A percentile compares a stretch with the other conserved stretches of the same genome.
Conservation (phyloP, 2,888 invertebrate genomes). For the Cetonia aurata region DNA sequence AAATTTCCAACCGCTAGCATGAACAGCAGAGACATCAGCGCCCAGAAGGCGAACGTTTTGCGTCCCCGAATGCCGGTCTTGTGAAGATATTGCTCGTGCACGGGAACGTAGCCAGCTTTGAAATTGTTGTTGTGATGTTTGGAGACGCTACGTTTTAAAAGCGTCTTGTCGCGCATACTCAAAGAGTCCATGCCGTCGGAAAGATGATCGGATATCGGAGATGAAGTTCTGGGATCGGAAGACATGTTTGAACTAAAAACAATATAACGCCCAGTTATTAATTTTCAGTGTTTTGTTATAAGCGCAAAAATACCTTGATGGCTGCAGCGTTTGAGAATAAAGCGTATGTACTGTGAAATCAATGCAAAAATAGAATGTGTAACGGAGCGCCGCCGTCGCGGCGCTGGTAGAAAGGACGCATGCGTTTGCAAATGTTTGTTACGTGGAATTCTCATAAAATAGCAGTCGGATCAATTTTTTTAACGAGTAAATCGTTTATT, state of each 20-base stretch:
- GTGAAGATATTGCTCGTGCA: conserved; percentile 59
- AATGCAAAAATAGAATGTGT: conserved; percentile 22
- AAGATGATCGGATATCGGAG: conserved; percentile 61
- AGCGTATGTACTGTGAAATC: conserved; percentile 5
- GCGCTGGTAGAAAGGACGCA: conserved; percentile 6
- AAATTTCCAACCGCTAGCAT: conserved; percentile 84
- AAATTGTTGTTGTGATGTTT: conserved; percentile 61
- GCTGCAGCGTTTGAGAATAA: background rate
- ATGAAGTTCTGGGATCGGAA: conserved; percentile 55
- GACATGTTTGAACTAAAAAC: conserved; percentile 36
- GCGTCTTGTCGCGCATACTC: conserved; percentile 59
- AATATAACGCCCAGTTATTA: background rate
- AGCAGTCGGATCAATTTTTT: too few relatives aligned
- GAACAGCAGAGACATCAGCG: conserved; percentile 77
- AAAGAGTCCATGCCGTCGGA: conserved; percentile 62
- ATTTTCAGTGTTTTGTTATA: background rate
- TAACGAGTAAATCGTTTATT: too few relatives aligned
- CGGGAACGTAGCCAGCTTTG: conserved; percentile 62
- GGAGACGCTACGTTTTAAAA: conserved; percentile 58
- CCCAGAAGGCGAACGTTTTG: conserved; percentile 84
- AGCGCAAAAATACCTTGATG: background rate
- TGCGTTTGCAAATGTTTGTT: conserved; percentile 1
- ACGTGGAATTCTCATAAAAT: too few relatives aligned
- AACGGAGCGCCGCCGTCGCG: conserved; percentile 22
- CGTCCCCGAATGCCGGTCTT: conserved; percentile 67